Base-by-base conservation (phyloP, 2,113 vertebrate species). In the Lycaon pictus region DNA sequence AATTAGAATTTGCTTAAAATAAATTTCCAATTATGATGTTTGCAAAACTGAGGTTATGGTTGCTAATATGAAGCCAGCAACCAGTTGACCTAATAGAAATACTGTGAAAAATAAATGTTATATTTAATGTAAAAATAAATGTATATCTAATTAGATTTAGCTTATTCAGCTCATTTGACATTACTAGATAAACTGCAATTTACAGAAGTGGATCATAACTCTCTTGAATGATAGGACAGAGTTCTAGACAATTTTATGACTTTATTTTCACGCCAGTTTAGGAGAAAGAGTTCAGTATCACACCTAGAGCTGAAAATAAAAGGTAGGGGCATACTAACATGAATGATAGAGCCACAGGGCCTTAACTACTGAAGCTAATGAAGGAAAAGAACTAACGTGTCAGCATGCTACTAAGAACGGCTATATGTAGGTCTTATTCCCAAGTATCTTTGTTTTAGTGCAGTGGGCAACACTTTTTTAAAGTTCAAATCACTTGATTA, bases 31-130 rank as follows among this genome's bases (percentile, higher is more conserved):
- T 89, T 76, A 35, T 4, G 48, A 51, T 37, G 22, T 94, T 95
- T 90, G 63, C 29, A 87, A 93, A 93, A 69, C 60, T 56, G 29
- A 86, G 37, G 69, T 94, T 93, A 43, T 60, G 72, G 20, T 56
- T 72, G 53, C 67, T 53, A 37, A 5, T 82, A 53, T 85, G 7
- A 69, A 67, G 12, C 35, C 56, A 79, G 10, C 12, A 91, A 63
- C 19, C 63, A 76, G 22, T 56, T 67, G 27, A 32, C 11, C 19
- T 35, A 55, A 29, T 81, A 84, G 88, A 88, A 93, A 58, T n/a
- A 67, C 5, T 3, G 5, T 82, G 67, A 87, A 79, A 96, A 91
- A 25, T 60, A 67, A 35, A 58, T 81, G 11, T 53, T 71, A 22
- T 6, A 1, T 55, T 51, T 84, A 93, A 88, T 62, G 9, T 74